These are phyloP conservation scores for honey bee (Apis mellifera) DNA, from an alignment of 1,140 invertebrate genomes.

Conservation along the genomic window DNA sequence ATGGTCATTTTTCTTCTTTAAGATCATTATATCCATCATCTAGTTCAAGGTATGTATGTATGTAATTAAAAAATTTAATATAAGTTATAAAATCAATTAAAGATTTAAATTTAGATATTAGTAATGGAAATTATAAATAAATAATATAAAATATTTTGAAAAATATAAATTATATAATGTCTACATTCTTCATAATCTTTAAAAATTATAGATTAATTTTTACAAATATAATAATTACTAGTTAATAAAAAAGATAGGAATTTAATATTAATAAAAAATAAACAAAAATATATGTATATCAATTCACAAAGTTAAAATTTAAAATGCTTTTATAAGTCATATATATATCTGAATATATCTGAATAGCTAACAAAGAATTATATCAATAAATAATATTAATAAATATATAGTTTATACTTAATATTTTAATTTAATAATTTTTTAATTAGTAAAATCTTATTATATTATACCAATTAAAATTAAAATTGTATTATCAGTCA, in stretches of 20 bases:
- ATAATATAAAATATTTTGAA: too few relatives aligned
- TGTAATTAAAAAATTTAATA: too few relatives aligned
- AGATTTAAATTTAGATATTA: too few relatives aligned
- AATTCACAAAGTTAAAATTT: not conserved
- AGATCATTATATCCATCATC: constrained; percentile 71
- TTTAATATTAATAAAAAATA: not conserved
- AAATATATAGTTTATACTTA: not conserved
- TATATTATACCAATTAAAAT: not conserved
- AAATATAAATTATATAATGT: too few relatives aligned
- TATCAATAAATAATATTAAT: not conserved
- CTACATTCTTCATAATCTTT: too few relatives aligned
- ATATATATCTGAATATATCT: not conserved
- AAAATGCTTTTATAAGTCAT: not conserved
- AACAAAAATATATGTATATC: not conserved
- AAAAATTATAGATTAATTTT: too few relatives aligned
- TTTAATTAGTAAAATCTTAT: not conserved
- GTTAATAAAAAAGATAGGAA: not conserved
- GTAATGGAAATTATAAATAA: too few relatives aligned
- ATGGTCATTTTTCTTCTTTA: constrained; percentile 75
- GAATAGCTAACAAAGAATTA: not conserved
- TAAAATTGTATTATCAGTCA: not conserved
- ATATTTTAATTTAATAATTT: not conserved
- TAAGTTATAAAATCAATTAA: too few relatives aligned
- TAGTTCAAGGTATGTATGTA: constrained; percentile 66
- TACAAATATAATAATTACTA: too few relatives aligned